Conservation (phyloP, 2,888 invertebrate species). For the Himalopsyche japonica region DNA sequence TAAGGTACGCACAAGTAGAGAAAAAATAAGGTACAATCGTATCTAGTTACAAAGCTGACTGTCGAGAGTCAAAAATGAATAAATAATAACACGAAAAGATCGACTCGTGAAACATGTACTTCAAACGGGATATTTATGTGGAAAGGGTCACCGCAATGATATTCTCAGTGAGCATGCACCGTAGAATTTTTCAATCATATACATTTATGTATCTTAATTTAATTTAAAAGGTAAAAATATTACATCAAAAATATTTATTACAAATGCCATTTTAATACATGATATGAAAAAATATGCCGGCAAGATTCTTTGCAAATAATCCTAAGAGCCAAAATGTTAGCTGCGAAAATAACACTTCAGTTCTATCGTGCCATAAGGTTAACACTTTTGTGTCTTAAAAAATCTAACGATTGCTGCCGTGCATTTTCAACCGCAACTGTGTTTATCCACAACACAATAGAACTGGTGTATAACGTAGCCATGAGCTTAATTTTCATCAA, state of each 20-base stretch:
- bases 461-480: too few relatives aligned
- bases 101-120: neutral
- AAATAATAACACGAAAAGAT: neutral
- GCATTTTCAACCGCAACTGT: too few relatives aligned
- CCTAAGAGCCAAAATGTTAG: neutral
- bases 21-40: neutral
- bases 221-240: neutral
- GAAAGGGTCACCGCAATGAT: neutral
- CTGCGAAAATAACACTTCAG: neutral
- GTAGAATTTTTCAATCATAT: neutral
- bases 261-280: neutral
- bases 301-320: neutral
- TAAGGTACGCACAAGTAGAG: neutral
- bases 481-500: too few relatives aligned
- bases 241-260: neutral
- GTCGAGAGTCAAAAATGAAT: neutral
- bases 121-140: neutral
- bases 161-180: neutral
- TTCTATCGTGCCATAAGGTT: too few relatives aligned
- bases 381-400: too few relatives aligned
- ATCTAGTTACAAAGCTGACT: neutral
- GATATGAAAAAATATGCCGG: neutral
- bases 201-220: neutral
- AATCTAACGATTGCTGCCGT: too few relatives aligned
- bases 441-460: too few relatives aligned